Evolutionary conservation across 2,888 invertebrate species (phyloP).

Genomic region (Cryptophagus acutangulus): DNA sequence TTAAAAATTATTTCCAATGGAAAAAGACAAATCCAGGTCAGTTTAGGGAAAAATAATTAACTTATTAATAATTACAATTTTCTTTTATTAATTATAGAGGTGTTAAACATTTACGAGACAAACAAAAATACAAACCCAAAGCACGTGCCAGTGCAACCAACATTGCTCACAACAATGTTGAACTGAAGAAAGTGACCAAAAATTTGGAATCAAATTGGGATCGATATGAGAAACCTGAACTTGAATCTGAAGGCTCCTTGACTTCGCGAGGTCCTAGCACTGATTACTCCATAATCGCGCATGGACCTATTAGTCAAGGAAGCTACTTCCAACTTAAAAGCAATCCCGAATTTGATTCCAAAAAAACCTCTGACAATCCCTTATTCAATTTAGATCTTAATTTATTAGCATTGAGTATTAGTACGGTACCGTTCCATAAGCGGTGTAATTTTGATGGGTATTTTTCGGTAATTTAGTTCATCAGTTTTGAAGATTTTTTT

Average conservation of each 20-base stretch:
- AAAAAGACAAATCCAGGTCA: too few species aligned
- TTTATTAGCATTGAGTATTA: not conserved
- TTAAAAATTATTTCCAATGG: too few species aligned
- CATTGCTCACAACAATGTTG: not conserved
- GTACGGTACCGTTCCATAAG: not conserved
- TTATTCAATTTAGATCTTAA: slow-evolving; percentile 1
- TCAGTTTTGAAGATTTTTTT: too few species aligned
- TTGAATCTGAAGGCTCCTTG: not conserved
- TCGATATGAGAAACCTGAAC: not conserved
- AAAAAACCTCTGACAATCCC: not conserved
- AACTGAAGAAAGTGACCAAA: not conserved
- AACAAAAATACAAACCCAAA: slow-evolving; percentile 1
- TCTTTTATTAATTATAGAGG: too few species aligned
- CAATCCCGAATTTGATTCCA: not conserved
- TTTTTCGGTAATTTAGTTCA: slow-evolving; percentile 2
- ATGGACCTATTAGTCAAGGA: not conserved
- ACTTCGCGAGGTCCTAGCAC: not conserved
- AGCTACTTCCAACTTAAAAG: slow-evolving; percentile 3
- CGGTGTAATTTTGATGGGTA: not conserved
- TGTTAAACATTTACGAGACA: not conserved
- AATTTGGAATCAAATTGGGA: not conserved
- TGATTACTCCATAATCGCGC: not conserved
- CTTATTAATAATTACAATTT: too few species aligned
- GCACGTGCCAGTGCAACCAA: not conserved
- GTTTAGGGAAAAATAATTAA: too few species aligned